phyloP scores from a whole-genome alignment of 1,140 invertebrate genomes.

The Agraylea sexmaculata region DNA sequence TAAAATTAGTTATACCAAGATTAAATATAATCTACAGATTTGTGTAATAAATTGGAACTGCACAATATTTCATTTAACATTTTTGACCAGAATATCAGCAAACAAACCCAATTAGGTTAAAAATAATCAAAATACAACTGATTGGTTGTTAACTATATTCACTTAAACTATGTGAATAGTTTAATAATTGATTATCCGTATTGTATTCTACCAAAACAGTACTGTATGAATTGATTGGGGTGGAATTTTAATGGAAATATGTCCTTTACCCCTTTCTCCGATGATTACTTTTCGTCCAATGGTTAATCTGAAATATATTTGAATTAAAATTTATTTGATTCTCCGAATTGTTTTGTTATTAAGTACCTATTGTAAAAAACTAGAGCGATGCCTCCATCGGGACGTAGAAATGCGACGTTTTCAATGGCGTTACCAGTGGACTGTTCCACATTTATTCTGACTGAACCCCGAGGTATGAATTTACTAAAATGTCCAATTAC shows the following conservation, averaged over 20 bases:
- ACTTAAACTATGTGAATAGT: too few relatives aligned
- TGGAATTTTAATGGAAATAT: constrained; percentile 11
- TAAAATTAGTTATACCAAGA: too few relatives aligned
- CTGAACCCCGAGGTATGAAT: constrained; percentile 55
- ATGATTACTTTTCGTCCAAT: constrained; percentile 10
- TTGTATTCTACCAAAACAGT: constrained; percentile 21
- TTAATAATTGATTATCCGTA: too few relatives aligned
- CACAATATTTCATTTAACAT: too few relatives aligned
- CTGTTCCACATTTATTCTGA: constrained; percentile 29
- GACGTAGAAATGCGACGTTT: constrained; percentile 30
- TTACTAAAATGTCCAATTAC: constrained; percentile 78
- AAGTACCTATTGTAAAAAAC: constrained; percentile 56
- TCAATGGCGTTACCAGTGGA: constrained; percentile 23
- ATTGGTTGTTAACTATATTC: too few relatives aligned
- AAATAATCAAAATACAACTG: too few relatives aligned
- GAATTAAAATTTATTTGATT: constrained; percentile 9
- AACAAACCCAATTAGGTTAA: too few relatives aligned
- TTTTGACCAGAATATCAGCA: too few relatives aligned
- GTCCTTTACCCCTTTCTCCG: constrained; percentile 12
- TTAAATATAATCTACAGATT: too few relatives aligned
- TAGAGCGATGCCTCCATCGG: constrained; percentile 41
- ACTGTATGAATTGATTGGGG: constrained; percentile 17
- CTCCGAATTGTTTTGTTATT: too few relatives aligned
- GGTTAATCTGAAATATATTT: background rate
- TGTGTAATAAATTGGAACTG: too few relatives aligned